Conservation (phyloP, 2,113 vertebrate genomes). For the Neopipo cinnamomea region DNA sequence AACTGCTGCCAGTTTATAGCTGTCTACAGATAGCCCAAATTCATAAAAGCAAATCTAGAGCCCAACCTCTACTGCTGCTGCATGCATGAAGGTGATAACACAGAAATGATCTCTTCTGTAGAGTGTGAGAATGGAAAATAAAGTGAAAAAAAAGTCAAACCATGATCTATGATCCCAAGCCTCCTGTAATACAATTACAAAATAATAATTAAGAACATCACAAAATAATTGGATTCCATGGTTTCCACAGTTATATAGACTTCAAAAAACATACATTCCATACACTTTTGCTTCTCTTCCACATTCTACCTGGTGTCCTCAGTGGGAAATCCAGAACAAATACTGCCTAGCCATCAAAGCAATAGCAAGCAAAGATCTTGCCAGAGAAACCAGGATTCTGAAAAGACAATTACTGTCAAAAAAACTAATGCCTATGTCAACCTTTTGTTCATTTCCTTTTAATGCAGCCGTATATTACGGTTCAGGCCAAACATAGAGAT, state of each 20-base stretch:
- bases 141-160: not conserved
- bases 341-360: not conserved
- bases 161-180: not conserved
- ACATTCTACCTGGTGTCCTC: not conserved
- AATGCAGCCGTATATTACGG: not conserved
- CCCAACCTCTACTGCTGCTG: not conserved
- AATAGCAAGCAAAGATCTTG: not conserved
- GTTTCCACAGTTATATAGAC: not conserved
- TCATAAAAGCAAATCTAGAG: not conserved
- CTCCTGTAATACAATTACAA: not conserved
- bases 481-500: not conserved
- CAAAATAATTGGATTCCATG: not conserved
- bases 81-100: not conserved
- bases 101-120: not conserved
- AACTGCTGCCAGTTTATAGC: not conserved
- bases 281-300: not conserved
- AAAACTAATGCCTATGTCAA: not conserved
- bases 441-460: not conserved
- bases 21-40: not conserved
- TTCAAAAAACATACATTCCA: not conserved
- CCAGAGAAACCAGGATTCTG: not conserved
- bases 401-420: not conserved
- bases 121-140: not conserved
- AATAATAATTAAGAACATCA: not conserved
- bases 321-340: not conserved